Base-by-base conservation (phyloP, 2,888 invertebrate genomes). In the Chalcis sispes region DNA sequence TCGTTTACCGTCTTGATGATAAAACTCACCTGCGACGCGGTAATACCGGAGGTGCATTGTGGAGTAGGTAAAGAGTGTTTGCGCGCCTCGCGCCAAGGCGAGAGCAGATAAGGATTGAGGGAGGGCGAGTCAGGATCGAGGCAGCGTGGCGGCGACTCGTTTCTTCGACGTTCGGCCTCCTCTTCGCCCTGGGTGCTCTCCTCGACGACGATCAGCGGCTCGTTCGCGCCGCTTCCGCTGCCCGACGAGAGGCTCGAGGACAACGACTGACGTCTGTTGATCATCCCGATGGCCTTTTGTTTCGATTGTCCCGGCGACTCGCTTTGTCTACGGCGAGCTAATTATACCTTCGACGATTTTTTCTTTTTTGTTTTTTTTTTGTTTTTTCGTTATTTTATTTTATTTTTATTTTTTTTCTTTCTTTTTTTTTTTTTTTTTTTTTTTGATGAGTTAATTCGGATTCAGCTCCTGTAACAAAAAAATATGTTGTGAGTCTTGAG, bases 21-120 rank as follows among this genome's bases (percentile, higher is more conserved):
- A 36, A 36, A 36, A 29, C 58, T 78, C 81, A 89, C 89, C 91
- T 96, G 95, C 81, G 95, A 95, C 50, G 96, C 96, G 54, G 95
- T 96, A 74, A 95, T 96, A 64, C 96, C 96, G 72, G 95, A 93
- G 29, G 94, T 94, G 83, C 95, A 96, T 81, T 95, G 93, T 1
- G 95, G 95, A 0, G 95, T 95, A 1, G 96, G 96, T 82, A 96
- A 89, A 27, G 95, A 96, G 84, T 95, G 94, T 84, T 96, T 96
- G 82, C 96, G 91, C 0, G 93, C 92, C 82, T 95, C 94, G 25
- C 95, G 91, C 93, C 94, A 95, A 3, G 96, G 96, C 0, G 95
- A 95, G 71, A 96, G 89, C 64, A 95, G 91, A 89, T 94, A 95
- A 0, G 95, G 95, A 89, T 95, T 95, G 76, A 90, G 86, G 1